phyloP scores from a whole-genome alignment of 35 echinoderm and acorn worm genomes.

The Ophiothrix spiculata region DNA sequence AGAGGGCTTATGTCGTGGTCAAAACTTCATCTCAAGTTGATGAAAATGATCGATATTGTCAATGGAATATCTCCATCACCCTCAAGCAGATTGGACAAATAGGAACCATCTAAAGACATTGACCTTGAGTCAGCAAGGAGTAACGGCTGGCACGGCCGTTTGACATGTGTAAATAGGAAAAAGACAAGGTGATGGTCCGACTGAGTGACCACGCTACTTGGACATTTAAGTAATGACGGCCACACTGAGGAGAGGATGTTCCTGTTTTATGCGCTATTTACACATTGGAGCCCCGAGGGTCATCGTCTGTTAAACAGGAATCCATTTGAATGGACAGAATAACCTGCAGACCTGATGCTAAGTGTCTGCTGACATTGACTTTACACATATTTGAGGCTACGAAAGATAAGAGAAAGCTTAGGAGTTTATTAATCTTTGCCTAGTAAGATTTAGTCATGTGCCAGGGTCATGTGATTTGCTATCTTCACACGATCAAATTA shows the following conservation, averaged over 20 bases:
- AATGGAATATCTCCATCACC: background rate
- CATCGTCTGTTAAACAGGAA: background rate
- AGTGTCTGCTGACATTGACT: background rate
- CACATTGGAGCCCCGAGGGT: background rate
- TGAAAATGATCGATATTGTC: constrained; percentile 1
- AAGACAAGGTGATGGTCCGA: background rate
- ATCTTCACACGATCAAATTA: too few relatives aligned
- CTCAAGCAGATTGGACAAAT: background rate
- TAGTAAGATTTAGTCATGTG: too few relatives aligned
- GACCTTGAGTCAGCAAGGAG: background rate
- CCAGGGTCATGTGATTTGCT: too few relatives aligned
- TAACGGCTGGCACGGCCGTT: background rate
- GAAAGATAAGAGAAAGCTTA: too few relatives aligned
- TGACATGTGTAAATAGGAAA: constrained; percentile 1
- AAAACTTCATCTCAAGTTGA: background rate
- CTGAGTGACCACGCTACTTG: background rate
- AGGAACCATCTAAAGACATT: background rate
- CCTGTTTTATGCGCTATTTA: background rate
- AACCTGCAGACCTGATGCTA: background rate
- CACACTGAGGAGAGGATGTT: background rate
- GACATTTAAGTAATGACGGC: background rate
- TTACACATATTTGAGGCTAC: background rate
- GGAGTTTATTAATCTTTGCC: too few relatives aligned
- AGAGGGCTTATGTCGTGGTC: background rate
- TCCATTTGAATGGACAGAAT: constrained; percentile 2